Evolutionary conservation across 2,797 vertebrate species (phyloP), one percentile per base, ranked within the genome.

Genomic region (Poecilia picta): DNA sequence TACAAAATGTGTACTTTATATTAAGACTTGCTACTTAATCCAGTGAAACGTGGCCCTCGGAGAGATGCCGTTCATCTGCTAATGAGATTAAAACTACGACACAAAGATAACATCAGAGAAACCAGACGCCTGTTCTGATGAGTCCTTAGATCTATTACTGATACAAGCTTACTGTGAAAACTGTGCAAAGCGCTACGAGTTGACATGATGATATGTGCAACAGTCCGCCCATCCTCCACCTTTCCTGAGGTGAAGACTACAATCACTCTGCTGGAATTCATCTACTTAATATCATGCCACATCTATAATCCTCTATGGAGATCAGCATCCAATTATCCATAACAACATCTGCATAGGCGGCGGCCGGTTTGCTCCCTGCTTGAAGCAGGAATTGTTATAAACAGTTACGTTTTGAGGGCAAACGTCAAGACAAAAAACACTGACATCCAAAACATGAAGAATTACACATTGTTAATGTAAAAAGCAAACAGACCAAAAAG

Each of bases 261-360:
- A 81, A 59, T 73, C 71, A 74, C 83, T 53, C 68, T 78, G 83
- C 81, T 84, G 75, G 76, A 83, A 82, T 80, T 89, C 78, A 90
- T 91, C 84, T 87, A 83, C 76, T 82, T 82, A 79, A 84, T 78
- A 89, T 90, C 80, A 80, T 82, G 75, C 81, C 74, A 82, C 53
- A 64, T 81, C 74, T 57, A 87, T 80, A 89, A 89, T 91, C 89
- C 83, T 87, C 83, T 33, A 57, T 80, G 74, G 82, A 88, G 79
- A 79, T 76, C 83, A 11, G 74, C 74, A 81, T 81, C 77, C 89
- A 93, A 92, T 94, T 91, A 90, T 88, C 85, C 78, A 68, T 33
- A 20, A 87, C 83, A 91, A 88, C 91, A 94, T 93, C 91, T 92
- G 91, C 85, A 81, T 36, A 46, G 83, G 89, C 90, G 77, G 88